These are phyloP conservation scores for Procapra przewalskii DNA, from an alignment of 2,113 vertebrate genomes.

Conservation along the genomic window DNA sequence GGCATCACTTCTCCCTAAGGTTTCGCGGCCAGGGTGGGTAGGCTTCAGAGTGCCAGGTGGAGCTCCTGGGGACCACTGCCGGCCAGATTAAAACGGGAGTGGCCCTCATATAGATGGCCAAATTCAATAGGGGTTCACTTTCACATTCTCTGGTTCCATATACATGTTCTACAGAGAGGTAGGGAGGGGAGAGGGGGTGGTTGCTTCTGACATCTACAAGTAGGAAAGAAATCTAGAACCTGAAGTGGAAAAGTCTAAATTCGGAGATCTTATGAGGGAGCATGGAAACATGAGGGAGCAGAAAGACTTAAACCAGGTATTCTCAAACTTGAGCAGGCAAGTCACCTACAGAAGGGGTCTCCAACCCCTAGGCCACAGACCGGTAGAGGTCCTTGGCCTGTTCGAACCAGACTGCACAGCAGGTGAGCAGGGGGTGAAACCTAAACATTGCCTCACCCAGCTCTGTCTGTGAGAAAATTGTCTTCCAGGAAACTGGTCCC, in stretches of 20 bases:
- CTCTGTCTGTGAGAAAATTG: neutral
- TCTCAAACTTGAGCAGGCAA: neutral
- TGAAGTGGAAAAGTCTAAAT: neutral
- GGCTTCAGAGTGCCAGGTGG: no score
- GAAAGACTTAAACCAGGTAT: neutral
- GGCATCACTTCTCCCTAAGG: fast-evolving
- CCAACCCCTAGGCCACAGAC: neutral
- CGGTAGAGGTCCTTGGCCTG: neutral
- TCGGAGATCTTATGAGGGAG: neutral
- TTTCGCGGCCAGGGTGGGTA: fast-evolving
- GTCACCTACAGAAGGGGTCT: neutral
- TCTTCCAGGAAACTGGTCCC: neutral
- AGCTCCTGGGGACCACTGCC: neutral
- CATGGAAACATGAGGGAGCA: neutral
- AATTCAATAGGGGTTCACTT: neutral
- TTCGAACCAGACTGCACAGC: neutral
- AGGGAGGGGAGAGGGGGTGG: neutral
- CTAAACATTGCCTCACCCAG: neutral
- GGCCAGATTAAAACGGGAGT: neutral
- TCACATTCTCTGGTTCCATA: neutral
- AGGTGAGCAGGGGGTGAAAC: neutral
- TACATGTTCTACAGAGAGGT: neutral
- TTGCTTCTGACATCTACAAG: neutral
- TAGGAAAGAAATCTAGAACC: neutral
- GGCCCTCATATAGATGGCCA: neutral